Percentiles rank a stretch among this genome's conserved stretches.
These are phyloP conservation scores for Neotoma lepida DNA, from an alignment of 2,113 vertebrate species.

Conservation along the genomic window DNA sequence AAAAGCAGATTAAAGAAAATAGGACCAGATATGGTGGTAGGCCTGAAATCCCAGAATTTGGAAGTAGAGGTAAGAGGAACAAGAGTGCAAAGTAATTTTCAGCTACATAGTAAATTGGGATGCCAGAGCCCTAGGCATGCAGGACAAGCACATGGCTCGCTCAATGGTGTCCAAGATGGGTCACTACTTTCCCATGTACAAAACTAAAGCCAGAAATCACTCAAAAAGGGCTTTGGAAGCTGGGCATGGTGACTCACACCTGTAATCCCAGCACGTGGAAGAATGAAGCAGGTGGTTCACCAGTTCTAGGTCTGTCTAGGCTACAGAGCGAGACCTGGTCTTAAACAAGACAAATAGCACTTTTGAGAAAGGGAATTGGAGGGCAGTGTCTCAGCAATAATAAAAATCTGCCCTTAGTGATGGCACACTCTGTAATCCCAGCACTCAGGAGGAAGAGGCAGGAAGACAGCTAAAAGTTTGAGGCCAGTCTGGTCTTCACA, in stretches of 20 bases:
- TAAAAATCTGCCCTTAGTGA: neutral
- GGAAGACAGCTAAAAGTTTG: neutral
- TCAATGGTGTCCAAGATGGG: slow-evolving; percentile 10
- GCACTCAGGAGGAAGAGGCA: neutral
- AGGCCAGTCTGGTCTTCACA: neutral
- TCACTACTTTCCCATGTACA: slow-evolving; percentile 23
- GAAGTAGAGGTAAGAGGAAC: neutral
- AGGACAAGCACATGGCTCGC: neutral
- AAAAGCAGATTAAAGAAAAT: neutral
- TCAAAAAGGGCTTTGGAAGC: neutral
- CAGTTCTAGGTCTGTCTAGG: neutral
- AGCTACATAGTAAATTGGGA: neutral
- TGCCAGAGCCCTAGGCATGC: neutral
- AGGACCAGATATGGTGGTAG: neutral
- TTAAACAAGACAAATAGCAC: neutral
- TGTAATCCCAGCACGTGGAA: neutral
- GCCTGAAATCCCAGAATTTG: neutral
- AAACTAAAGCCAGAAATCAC: slow-evolving; percentile 25
- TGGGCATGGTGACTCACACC: neutral
- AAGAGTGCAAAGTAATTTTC: neutral
- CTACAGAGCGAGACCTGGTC: neutral
- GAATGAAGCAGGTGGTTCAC: neutral
- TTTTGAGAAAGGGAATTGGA: neutral
- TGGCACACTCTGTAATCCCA: neutral
- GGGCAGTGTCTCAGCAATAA: neutral